These are phyloP conservation scores for Ophioninae sp. DNA, from an alignment of 2,888 invertebrate genomes.

Conservation along the genomic window DNA sequence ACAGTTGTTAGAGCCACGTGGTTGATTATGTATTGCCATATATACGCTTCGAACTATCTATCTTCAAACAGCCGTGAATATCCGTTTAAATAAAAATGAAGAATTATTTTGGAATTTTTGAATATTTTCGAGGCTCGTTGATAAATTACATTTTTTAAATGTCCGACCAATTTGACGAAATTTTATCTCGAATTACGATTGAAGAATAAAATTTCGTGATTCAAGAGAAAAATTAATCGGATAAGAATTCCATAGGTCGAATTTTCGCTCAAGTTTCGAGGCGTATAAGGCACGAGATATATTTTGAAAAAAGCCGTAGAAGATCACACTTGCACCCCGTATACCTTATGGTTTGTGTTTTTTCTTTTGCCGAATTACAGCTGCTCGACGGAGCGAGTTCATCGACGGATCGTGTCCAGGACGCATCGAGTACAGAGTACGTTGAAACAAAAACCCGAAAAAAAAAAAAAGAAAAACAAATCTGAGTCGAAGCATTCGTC, in stretches of 20 bases:
- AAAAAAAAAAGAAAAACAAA: neutral
- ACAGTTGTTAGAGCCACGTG: constrained; percentile 63
- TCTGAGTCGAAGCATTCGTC: neutral
- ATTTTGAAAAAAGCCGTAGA: constrained; percentile 58
- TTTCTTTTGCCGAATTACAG: constrained; percentile 84
- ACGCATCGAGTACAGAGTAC: constrained; percentile 76
- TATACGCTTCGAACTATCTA: constrained; percentile 33
- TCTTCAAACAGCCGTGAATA: neutral
- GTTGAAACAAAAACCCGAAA: constrained; percentile 71
- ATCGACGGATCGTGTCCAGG: constrained; percentile 82
- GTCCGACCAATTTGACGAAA: too few species aligned
- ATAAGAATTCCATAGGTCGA: constrained; percentile 1
- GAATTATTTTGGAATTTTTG: neutral
- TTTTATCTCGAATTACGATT: too few species aligned
- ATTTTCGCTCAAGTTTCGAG: constrained; percentile 35
- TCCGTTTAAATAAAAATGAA: neutral
- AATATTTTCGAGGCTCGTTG: too few species aligned
- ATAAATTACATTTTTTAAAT: too few species aligned
- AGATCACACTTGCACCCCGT: constrained; percentile 77
- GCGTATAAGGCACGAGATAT: constrained; percentile 18
- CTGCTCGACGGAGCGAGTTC: constrained; percentile 86
- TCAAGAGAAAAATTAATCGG: too few species aligned
- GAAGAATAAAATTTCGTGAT: too few species aligned
- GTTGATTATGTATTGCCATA: constrained; percentile 46
- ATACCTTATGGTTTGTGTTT: constrained; percentile 83